phyloP scores from a whole-genome alignment of 2,888 invertebrate genomes.

The Acleris cristana region DNA sequence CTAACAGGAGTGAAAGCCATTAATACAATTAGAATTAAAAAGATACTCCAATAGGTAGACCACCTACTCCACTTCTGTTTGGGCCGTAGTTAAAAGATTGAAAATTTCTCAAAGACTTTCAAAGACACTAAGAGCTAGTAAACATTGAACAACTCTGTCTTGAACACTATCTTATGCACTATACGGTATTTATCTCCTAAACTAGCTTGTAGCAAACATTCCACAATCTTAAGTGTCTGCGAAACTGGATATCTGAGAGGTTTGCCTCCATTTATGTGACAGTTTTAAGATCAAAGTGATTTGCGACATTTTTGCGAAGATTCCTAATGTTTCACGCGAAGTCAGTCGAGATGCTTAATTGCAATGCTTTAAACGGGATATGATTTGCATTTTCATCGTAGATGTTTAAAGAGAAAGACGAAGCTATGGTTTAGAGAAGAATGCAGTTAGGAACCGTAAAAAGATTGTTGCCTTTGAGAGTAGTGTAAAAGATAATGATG shows the following conservation, averaged over 20 bases:
- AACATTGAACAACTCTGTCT: neutral
- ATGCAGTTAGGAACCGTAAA: no score
- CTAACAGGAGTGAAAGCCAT: no score
- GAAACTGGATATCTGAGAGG: conserved; percentile 29
- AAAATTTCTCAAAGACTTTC: no score
- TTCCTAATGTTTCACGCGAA: conserved; percentile 13
- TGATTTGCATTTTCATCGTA: neutral
- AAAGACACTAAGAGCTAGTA: no score
- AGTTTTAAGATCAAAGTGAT: conserved; percentile 31
- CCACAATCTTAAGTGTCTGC: conserved; percentile 28
- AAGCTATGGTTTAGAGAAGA: no score
- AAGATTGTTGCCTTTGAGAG: no score
- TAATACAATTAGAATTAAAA: no score
- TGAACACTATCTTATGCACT: neutral
- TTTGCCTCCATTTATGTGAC: conserved; percentile 26
- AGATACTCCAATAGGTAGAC: no score
- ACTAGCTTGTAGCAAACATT: conserved; percentile 5
- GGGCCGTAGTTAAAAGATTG: no score
- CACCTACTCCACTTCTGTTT: no score
- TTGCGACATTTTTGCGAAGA: conserved; percentile 27
- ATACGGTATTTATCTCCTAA: neutral
- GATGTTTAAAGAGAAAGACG: no score
- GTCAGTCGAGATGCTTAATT: conserved; percentile 14
- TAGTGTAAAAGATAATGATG: no score
- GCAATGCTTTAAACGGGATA: neutral